Evolutionary conservation across 2,888 invertebrate species (phyloP), one percentile per base, ranked within the genome.

Genomic region (Himalopsyche kuldschensis): DNA sequence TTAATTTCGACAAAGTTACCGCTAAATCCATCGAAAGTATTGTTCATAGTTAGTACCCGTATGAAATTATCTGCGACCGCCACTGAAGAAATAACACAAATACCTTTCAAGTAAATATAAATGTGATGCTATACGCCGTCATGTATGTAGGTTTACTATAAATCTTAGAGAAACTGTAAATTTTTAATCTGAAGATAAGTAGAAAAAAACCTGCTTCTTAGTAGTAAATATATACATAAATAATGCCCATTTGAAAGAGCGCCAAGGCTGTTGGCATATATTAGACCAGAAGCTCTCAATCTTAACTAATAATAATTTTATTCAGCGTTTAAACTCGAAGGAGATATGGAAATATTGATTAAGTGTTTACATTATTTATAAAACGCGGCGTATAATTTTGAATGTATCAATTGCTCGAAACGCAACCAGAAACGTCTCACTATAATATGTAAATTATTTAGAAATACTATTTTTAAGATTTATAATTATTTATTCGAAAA

Each of bases 261-360:
- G 83, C 80, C 83, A 83, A 83, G 83, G 83, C 80, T 83, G 83
- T 83, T 83, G 48, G 83, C 48, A 83, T 83, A 80, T 47, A 80
- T 83, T 83, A 83, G 55, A 55, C 32, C 82, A 47, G 78, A 46
- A 46, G 78, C 47, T 41, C 32, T 78, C 41, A 78, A 46, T 46
- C 47, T 78, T 69, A 69, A 69, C 69, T 10, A 69, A 69, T 69
- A 69, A 69, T 69, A 69, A 27, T 69, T 27, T 69, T 69, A 69
- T 69, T 69, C 24, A 69, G 30, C 27, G 69, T 30, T 69, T 69
- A 69, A 69, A 27, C 69, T 69, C 27, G 27, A 69, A 69, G 69
- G 69, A 69, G 69, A 69, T 69, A 69, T 69, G 69, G 69, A 69
- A 69, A 69, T 69, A 69, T 69, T 69, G 69, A 69, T 69, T 24